These are phyloP conservation scores for Yponomeuta sedellus DNA, from an alignment of 2,888 invertebrate genomes.

Conservation along the genomic window DNA sequence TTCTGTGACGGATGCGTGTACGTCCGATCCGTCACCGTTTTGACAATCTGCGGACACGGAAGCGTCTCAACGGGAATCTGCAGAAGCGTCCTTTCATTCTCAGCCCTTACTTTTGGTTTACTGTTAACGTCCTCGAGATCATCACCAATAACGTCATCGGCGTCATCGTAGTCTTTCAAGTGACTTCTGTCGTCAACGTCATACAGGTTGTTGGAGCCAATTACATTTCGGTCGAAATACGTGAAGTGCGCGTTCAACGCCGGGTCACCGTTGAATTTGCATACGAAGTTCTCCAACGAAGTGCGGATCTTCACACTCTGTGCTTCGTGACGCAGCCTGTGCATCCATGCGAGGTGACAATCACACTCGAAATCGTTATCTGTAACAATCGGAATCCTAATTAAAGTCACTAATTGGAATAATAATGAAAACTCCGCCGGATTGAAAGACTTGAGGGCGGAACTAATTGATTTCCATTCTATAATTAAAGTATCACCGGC, in stretches of 20 bases:
- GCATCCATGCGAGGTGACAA: slow-evolving; percentile 89
- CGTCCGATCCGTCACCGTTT: slow-evolving; percentile 76
- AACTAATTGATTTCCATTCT: slow-evolving; percentile 9
- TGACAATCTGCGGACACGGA: slow-evolving; percentile 78
- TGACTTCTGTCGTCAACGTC: slow-evolving; percentile 54
- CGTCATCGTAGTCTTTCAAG: slow-evolving; percentile 54
- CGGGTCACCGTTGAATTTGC: slow-evolving; percentile 76
- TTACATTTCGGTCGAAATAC: slow-evolving; percentile 58
- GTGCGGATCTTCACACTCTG: slow-evolving; percentile 82
- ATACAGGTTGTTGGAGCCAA: slow-evolving; percentile 54
- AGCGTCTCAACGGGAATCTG: slow-evolving; percentile 75
- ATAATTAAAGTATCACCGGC: slow-evolving; percentile 10
- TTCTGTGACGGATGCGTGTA: slow-evolving; percentile 76
- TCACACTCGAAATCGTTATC: slow-evolving; percentile 90
- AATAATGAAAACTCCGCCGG: not conserved
- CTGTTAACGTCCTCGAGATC: slow-evolving; percentile 61
- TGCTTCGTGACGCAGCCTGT: slow-evolving; percentile 85
- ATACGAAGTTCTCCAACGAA: slow-evolving; percentile 84
- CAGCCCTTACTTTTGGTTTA: slow-evolving; percentile 47
- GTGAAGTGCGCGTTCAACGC: slow-evolving; percentile 58
- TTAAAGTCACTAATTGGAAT: slow-evolving; percentile 16
- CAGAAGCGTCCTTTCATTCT: slow-evolving; percentile 67
- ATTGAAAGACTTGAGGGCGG: not conserved
- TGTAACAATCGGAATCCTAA: slow-evolving; percentile 66
- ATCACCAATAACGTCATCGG: slow-evolving; percentile 52